phyloP scores from a whole-genome alignment of 1,140 invertebrate genomes.

The Aricia agestis region DNA sequence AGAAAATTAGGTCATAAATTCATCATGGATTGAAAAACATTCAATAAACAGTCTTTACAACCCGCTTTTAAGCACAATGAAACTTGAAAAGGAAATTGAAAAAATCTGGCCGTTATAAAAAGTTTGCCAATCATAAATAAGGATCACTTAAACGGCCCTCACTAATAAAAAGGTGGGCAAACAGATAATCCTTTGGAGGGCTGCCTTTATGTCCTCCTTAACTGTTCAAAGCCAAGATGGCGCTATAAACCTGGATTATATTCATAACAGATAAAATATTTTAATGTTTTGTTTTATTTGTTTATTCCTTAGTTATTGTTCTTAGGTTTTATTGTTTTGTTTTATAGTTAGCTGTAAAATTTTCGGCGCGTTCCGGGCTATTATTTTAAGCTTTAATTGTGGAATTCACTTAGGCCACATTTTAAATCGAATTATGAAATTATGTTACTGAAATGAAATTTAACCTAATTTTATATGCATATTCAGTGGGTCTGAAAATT shows the following conservation, averaged over 20 bases:
- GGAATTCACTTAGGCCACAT: neutral
- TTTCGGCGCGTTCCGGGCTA: neutral
- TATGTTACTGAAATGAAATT: neutral
- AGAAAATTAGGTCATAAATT: too few relatives aligned
- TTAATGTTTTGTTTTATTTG: constrained; percentile 68
- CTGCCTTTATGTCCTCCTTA: constrained; percentile 61
- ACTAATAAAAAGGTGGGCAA: constrained; percentile 35
- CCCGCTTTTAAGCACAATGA: too few relatives aligned
- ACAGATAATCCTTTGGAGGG: constrained; percentile 63
- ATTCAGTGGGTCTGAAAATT: too few relatives aligned
- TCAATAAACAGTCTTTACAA: too few relatives aligned
- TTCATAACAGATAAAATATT: constrained; percentile 75
- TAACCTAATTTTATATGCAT: too few relatives aligned
- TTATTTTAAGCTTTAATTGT: constrained; percentile 1
- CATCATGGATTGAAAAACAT: too few relatives aligned
- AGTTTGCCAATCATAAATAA: constrained; percentile 22
- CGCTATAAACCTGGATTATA: constrained; percentile 66
- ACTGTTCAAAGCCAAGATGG: constrained; percentile 67
- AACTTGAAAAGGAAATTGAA: neutral
- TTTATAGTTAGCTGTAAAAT: constrained; percentile 10
- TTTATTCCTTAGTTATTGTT: constrained; percentile 69
- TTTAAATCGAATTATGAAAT: neutral
- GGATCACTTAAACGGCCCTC: constrained; percentile 33
- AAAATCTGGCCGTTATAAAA: neutral
- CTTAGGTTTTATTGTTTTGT: constrained; percentile 55